These are phyloP conservation scores for Drosophila mauritiana DNA, from an alignment of 1,140 invertebrate genomes.

Conservation along the genomic window DNA sequence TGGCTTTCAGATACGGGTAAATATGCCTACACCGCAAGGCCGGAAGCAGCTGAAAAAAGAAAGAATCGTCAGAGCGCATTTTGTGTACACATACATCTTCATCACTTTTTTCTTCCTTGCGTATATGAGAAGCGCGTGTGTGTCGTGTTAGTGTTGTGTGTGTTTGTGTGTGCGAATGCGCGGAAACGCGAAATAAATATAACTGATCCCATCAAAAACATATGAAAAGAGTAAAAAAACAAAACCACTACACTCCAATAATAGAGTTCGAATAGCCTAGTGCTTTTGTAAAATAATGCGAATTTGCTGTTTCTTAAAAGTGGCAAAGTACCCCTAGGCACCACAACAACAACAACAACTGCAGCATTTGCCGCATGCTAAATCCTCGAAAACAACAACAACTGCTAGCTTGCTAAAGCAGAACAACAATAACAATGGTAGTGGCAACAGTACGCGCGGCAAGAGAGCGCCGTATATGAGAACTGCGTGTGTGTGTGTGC, in stretches of 20 bases:
- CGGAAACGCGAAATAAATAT: slow-evolving; percentile 23
- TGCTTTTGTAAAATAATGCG: slow-evolving; percentile 80
- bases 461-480: background rate
- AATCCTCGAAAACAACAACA: slow-evolving; percentile 12
- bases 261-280: slow-evolving; percentile 45
- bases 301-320: slow-evolving; percentile 85
- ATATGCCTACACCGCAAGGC: slow-evolving; percentile 36
- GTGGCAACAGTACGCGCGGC: slow-evolving; percentile 8
- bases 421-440: slow-evolving; percentile 37
- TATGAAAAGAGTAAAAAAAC: no score
- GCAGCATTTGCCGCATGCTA: slow-evolving; percentile 2
- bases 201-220: background rate
- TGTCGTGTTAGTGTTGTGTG: slow-evolving; percentile 4
- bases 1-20: slow-evolving; percentile 81
- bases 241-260: background rate
- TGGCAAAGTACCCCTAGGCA: slow-evolving; percentile 83
- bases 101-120: slow-evolving; percentile 19
- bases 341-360: slow-evolving; percentile 51
- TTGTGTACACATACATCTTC: slow-evolving; percentile 51
- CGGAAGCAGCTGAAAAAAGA: slow-evolving; percentile 11
- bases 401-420: slow-evolving; percentile 14
- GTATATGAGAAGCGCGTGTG: no score
- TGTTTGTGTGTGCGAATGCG: slow-evolving; percentile 5
- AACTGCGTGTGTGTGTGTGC: background rate
- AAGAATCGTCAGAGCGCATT: slow-evolving; percentile 40